Evolutionary conservation across 2,113 vertebrate genomes (phyloP).

Genomic region (Octodon degus): DNA sequence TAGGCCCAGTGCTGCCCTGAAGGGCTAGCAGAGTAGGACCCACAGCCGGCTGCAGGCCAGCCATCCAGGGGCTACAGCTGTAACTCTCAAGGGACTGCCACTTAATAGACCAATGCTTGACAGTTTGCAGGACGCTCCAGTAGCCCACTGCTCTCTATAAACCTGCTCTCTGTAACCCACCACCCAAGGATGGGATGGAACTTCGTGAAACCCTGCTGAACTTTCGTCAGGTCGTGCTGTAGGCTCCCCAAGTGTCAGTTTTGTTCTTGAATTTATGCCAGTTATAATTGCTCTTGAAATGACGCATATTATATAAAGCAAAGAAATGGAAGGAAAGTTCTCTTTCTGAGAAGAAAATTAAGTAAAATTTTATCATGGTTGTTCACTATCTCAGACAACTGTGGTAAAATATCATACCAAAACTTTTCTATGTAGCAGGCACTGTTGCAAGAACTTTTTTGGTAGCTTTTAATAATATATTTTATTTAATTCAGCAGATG

Average conservation of each 20-base stretch:
- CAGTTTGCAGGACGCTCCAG: background rate
- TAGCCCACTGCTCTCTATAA: background rate
- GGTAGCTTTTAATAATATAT: background rate
- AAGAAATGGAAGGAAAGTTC: background rate
- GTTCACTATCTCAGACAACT: background rate
- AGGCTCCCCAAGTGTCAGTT: background rate
- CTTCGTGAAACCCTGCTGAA: background rate
- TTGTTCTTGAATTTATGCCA: background rate
- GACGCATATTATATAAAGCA: background rate
- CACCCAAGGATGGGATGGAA: background rate
- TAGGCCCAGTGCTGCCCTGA: background rate
- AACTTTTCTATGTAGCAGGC: background rate
- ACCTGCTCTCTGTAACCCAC: background rate
- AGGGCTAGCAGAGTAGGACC: background rate
- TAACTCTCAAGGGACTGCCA: background rate
- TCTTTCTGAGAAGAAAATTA: conserved; percentile 27
- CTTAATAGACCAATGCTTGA: background rate
- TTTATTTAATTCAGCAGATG: background rate
- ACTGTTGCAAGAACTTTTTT: background rate
- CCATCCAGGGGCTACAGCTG: background rate
- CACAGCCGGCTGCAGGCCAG: background rate
- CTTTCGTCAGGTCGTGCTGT: background rate
- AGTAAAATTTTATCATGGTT: background rate
- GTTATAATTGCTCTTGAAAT: conserved; percentile 21
- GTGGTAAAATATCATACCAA: background rate